Percentiles rank a stretch among this genome's conserved stretches.
Conservation (phyloP, 2,888 invertebrate species). For the Choreutis nemorana region DNA sequence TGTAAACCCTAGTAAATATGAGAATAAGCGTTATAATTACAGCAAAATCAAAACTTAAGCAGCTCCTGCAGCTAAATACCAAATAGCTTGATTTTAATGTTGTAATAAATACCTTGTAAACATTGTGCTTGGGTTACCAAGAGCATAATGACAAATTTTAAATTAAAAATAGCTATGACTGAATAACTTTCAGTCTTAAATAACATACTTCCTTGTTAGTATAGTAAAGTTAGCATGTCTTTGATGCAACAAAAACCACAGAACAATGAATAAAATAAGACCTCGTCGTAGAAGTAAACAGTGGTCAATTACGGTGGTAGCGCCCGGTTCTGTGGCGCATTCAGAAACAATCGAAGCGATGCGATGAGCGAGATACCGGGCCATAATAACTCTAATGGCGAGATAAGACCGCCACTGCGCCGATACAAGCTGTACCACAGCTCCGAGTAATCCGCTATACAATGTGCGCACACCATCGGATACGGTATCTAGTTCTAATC, state of each 20-base stretch:
- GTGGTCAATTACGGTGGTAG: slow-evolving; percentile 61
- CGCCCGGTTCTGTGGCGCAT: slow-evolving; percentile 49
- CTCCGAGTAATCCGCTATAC: slow-evolving; percentile 18
- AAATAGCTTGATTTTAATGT: slow-evolving; percentile 21
- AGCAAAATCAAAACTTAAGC: slow-evolving; percentile 22
- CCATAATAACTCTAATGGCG: slow-evolving; percentile 64
- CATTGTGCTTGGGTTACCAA: too few relatives aligned
- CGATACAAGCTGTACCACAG: slow-evolving; percentile 34
- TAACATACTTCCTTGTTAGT: slow-evolving; percentile 28
- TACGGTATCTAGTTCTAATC: slow-evolving; percentile 27
- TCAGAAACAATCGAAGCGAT: slow-evolving; percentile 64
- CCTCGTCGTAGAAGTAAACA: slow-evolving; percentile 55
- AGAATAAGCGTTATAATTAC: slow-evolving; percentile 20
- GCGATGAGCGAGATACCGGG: slow-evolving; percentile 59
- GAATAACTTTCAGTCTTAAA: too few relatives aligned
- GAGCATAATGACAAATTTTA: too few relatives aligned
- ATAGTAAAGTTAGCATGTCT: slow-evolving; percentile 18
- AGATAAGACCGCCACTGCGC: slow-evolving; percentile 55
- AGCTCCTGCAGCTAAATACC: slow-evolving; percentile 28
- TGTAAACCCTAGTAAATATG: too few relatives aligned
- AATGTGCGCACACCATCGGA: slow-evolving; percentile 37
- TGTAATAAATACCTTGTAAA: slow-evolving; percentile 32
- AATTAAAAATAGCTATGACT: too few relatives aligned
- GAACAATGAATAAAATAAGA: slow-evolving; percentile 49
- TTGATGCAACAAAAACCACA: slow-evolving; percentile 21